These are phyloP conservation scores for Archocentrus centrarchus DNA, from an alignment of 2,113 vertebrate genomes.

Conservation along the genomic window DNA sequence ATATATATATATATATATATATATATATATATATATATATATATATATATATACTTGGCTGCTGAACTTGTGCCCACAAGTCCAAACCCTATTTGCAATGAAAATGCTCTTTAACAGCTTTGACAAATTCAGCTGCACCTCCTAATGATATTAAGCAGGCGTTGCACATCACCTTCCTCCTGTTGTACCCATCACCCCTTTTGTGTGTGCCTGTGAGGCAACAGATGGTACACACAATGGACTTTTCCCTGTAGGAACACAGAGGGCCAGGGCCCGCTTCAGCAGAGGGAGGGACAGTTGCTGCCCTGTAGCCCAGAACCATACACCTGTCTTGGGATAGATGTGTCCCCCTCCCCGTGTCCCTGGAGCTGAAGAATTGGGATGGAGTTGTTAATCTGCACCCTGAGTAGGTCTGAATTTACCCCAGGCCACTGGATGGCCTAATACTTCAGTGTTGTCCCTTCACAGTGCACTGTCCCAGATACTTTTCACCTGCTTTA, in stretches of 20 bases:
- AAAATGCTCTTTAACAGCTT: conserved; percentile 63
- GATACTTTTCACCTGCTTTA: conserved; percentile 54
- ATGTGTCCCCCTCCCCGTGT: conserved; percentile 34
- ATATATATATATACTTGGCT: background rate
- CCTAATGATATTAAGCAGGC: conserved; percentile 72
- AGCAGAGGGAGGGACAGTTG: conserved; percentile 48
- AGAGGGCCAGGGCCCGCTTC: conserved; percentile 33
- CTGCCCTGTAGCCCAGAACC: conserved; percentile 60
- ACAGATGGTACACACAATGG: conserved; percentile 76
- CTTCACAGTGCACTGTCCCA: conserved; percentile 60
- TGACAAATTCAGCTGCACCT: conserved; percentile 64
- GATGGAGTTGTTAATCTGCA: conserved; percentile 68
- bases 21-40: too few relatives aligned
- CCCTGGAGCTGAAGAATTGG: conserved; percentile 52
- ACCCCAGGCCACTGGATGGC: conserved; percentile 64
- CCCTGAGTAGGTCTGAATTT: conserved; percentile 56
- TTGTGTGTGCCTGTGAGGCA: conserved; percentile 57
- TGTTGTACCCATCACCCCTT: conserved; percentile 35
- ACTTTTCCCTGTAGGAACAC: conserved; percentile 49
- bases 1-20: background rate
- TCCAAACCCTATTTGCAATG: conserved; percentile 56
- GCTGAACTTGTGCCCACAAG: conserved; percentile 23
- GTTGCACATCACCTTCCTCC: conserved; percentile 49
- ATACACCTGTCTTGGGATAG: conserved; percentile 63
- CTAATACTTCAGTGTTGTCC: conserved; percentile 60